Evolutionary conservation across 2,797 vertebrate species (phyloP), one percentile per base, ranked within the genome.

Genomic region (Anableps anableps): DNA sequence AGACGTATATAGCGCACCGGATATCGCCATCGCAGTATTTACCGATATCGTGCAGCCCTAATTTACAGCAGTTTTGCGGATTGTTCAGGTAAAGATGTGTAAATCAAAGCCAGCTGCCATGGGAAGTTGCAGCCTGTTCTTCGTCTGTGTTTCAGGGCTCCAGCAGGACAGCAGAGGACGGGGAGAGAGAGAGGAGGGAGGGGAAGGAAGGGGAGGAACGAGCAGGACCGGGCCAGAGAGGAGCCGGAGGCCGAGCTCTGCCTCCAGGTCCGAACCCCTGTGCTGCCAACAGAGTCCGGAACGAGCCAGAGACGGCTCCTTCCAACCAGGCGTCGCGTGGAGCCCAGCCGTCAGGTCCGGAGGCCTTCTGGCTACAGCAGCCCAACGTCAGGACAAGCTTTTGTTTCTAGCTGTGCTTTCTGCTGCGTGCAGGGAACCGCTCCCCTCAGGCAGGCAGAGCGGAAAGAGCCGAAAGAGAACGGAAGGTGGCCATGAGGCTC

Each of bases 401-500:
- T 51, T 3, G 31, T 16, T 23, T 79, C 31, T 55, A 31, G 21
- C 21, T 4, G 53, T 55, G 64, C 36, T 8, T 23, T 23, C 64
- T 41, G 64, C 64, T 68, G 19, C 10, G 51, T 74, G 51, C 29
- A 99, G 98, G 97, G 88, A 99, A 98, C 93, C 97, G 97, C 0
- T 99, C 97, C 80, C 97, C 97, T 88, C 96, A 98, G 95, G 97
- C 96, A 10, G 91, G 93, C 7, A 84, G 93, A 70, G 97, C 98
- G 58, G 97, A 98, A 31, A 96, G 97, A 86, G 97, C 97, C 14
- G 98, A 99, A 95, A 94, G 98, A 80, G 98, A 99, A 94, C 95
- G 98, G 90, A 99, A 99, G 94, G 98, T 99, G 93, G 97, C 97
- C 94, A 97, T 99, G 97, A 95, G 98, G 94, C 97, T 99, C 86